A percentile compares a stretch with the other conserved stretches of the same genome.
phyloP scores from a whole-genome alignment of 1,140 invertebrate genomes.

The Triops longicaudatus region DNA sequence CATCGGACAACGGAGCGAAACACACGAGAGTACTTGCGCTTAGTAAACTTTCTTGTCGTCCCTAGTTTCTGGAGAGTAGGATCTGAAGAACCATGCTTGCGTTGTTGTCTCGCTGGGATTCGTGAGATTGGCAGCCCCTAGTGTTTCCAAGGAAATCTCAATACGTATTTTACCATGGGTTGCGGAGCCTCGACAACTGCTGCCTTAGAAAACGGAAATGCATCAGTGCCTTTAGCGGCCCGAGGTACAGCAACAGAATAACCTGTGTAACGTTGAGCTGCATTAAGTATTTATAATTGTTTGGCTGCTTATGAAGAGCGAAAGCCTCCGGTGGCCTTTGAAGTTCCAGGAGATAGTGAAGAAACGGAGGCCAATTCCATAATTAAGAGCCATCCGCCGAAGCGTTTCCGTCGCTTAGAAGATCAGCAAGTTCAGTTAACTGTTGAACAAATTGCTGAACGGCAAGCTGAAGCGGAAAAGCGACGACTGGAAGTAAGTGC shows the following conservation, averaged over 20 bases:
- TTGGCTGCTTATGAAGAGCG: slow-evolving; percentile 12
- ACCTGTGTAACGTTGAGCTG: not conserved
- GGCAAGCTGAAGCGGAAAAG: slow-evolving; percentile 23
- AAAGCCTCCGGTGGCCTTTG: slow-evolving; percentile 26
- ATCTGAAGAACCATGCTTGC: not conserved
- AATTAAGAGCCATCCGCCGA: slow-evolving; percentile 26
- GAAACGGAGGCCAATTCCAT: slow-evolving; percentile 21
- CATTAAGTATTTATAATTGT: not conserved
- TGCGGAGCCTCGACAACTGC: not conserved
- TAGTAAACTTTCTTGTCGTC: not conserved
- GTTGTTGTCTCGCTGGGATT: not conserved
- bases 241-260: not conserved
- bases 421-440: slow-evolving; percentile 25
- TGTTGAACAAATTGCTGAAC: slow-evolving; percentile 19
- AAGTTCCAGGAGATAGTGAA: slow-evolving; percentile 20
- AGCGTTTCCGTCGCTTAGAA: slow-evolving; percentile 24
- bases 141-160: not conserved
- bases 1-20: not conserved
- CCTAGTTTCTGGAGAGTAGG: not conserved
- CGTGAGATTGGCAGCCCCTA: not conserved
- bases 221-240: not conserved
- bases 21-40: not conserved
- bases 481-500: slow-evolving; percentile 21
- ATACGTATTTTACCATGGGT: slow-evolving; percentile 5
- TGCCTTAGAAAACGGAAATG: not conserved